These are phyloP conservation scores for Otis tarda DNA, from an alignment of 2,113 vertebrate genomes.

Conservation along the genomic window DNA sequence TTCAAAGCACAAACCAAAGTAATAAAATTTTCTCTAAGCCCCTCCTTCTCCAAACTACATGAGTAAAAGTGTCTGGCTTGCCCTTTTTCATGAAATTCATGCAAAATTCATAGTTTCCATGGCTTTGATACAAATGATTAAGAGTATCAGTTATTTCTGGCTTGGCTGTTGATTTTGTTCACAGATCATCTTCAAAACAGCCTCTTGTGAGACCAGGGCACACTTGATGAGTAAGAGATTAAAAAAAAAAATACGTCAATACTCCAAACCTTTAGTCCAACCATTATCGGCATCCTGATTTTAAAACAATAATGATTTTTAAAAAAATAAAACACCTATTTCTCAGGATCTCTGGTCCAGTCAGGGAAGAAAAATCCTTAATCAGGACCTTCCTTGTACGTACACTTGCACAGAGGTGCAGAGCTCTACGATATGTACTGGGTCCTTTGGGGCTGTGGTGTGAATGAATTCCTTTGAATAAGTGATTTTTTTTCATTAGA, in stretches of 20 bases:
- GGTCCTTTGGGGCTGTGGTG: background rate
- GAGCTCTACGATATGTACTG: background rate
- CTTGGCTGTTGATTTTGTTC: background rate
- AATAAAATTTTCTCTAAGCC: background rate
- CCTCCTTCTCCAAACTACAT: background rate
- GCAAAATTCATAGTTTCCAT: background rate
- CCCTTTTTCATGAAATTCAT: background rate
- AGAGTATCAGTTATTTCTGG: background rate
- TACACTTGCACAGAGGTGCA: background rate
- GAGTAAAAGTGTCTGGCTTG: background rate
- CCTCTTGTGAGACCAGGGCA: background rate
- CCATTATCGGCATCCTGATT: background rate
- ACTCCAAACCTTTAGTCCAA: background rate
- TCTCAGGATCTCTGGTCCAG: background rate
- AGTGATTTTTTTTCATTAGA: background rate
- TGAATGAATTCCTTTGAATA: background rate
- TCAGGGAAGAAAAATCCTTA: background rate
- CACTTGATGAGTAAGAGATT: background rate
- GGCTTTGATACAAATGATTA: background rate
- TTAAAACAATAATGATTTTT: background rate
- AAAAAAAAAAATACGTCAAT: background rate
- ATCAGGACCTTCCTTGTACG: background rate
- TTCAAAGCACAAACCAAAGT: background rate
- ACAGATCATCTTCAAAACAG: background rate
- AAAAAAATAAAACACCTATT: background rate